phyloP scores from a whole-genome alignment of 2,888 invertebrate species.

The Eucriotettix oculatus region DNA sequence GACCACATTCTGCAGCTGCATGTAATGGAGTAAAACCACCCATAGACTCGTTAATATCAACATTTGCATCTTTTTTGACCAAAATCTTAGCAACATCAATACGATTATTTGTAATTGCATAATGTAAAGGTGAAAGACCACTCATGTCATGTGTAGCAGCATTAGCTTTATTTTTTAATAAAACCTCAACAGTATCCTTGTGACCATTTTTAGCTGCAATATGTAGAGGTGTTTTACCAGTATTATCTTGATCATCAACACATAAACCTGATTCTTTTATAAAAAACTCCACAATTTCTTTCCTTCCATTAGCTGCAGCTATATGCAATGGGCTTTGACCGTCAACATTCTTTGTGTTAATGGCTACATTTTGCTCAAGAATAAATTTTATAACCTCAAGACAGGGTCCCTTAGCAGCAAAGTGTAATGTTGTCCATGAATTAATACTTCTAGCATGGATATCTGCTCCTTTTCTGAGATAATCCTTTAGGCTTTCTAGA shows the following conservation, averaged over 20 bases:
- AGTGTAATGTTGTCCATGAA: conserved; percentile 8
- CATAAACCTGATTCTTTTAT: not conserved
- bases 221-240: not conserved
- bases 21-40: no score
- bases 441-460: conserved; percentile 7
- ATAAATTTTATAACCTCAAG: conserved; percentile 11
- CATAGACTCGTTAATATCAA: no score
- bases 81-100: no score
- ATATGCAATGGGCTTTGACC: not conserved
- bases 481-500: conserved; percentile 8
- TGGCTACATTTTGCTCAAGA: conserved; percentile 9
- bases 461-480: conserved; percentile 10
- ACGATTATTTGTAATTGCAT: no score
- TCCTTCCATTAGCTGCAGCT: not conserved
- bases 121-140: not conserved
- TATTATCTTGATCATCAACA: not conserved
- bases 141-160: not conserved
- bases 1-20: not conserved
- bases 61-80: no score
- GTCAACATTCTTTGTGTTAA: conserved; percentile 8
- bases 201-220: not conserved
- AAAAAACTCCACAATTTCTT: not conserved
- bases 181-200: not conserved
- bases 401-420: conserved; percentile 8
- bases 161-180: not conserved